Evolutionary conservation across 2,113 vertebrate species (phyloP), one percentile per base, ranked within the genome.

Genomic region (Psettodes erumei): DNA sequence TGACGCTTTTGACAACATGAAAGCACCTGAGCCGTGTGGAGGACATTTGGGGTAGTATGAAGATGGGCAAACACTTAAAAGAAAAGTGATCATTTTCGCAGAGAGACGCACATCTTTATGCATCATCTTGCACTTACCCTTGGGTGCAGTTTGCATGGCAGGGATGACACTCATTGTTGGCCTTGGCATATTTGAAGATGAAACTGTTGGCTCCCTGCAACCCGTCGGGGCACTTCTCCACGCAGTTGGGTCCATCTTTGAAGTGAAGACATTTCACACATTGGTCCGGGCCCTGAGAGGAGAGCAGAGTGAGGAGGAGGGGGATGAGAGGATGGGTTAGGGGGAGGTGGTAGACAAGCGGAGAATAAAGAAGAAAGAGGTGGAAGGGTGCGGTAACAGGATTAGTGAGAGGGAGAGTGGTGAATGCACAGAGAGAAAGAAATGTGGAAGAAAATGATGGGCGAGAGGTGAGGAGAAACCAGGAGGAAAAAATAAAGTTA

Each of bases 201-300:
- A 99, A 98, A 85, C 98, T 97, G 91, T 95, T 96, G 64, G 97
- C 94, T 0, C 97, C 96, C 82, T 99, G 97, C 45, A 99, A 87
- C 25, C 98, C 97, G 23, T 98, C 96, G 1, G 97, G 97, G 68
- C 97, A 99, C 75, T 98, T 98, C 75, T 98, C 96, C 86, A 99
- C 98, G 58, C 98, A 99, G 19, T 98, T 98, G 9, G 97, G 97
- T 7, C 98, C 97, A 40, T 99, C 98, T 90, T 99, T 99, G 92
- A 97, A 98, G 91, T 98, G 96, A 62, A 95, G 95, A 58, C 98
- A 99, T 90, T 95, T 96, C 0, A 94, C 95, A 71, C 98, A 99
- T 59, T 97, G 96, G 88, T 99, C 98, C 11, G 97, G 95, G 25
- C 97, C 97, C 98, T 99, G 78, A 71, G 25, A 75, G 50, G 50